Base-by-base conservation (phyloP, 2,797 vertebrate species). In the Amblyopsis hoosieri region DNA sequence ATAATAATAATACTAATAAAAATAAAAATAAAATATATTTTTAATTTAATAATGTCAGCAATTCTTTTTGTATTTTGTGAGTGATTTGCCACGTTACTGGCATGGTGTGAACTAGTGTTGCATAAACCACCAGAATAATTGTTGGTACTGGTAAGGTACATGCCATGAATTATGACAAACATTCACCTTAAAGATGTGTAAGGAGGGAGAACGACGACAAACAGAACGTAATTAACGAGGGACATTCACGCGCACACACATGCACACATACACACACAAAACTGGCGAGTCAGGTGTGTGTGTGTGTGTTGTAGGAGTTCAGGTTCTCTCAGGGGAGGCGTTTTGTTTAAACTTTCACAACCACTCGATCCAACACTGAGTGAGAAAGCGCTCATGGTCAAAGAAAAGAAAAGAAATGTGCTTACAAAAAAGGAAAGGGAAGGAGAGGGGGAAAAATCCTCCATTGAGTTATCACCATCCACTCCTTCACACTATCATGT, bases 281-380 rank as follows among this genome's bases (percentile, higher is more conserved):
- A 80, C 67, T 72, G 60, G 71, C 72, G 82, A 83, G 83, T 87
- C 77, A 89, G 85, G 85, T 87, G 80, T 82, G 67, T 77, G 65
- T 0, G 55, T 67, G 57, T 73, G 70, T 67, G 70, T 74, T 76
- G 66, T 74, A 70, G 64, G 64, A 85, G 74, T 67, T 33, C 72
- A 67, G 74, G 81, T 77, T 87, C 62, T 87, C 62, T 82, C 59
- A 62, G 55, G 56, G 67, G 70, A 81, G 67, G 69, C 64, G 71
- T 89, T 89, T 85, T 79, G 77, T 87, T 81, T 76, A 80, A 89
- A 92, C 75, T 87, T 89, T 58, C 69, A 78, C 67, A 76, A 66
- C 75, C 71, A 80, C 78, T 83, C 70, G 58, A 79, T 72, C 78
- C 70, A 64, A 78, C 67, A 68, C 62, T 66, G 73, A 70, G 73